These are phyloP conservation scores for Parnassius mnemosyne DNA, from an alignment of 2,888 invertebrate species.

Conservation along the genomic window DNA sequence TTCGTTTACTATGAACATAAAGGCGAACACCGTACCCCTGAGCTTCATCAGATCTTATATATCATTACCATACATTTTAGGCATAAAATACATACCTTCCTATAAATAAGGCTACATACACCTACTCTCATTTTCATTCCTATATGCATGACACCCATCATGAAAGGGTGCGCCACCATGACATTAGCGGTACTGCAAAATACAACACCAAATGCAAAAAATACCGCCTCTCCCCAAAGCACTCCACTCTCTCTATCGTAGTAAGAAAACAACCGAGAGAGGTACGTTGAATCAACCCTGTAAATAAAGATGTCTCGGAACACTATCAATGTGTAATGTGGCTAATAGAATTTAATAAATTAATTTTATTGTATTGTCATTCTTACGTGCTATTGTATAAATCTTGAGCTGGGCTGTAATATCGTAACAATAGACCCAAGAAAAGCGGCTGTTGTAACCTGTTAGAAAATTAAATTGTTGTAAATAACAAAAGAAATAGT, in stretches of 20 bases:
- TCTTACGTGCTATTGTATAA: conserved; percentile 53
- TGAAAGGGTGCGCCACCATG: conserved; percentile 85
- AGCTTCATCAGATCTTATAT: too few relatives aligned
- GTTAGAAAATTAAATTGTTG: conserved; percentile 28
- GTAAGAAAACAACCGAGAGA: conserved; percentile 82
- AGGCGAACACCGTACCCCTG: too few relatives aligned
- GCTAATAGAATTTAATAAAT: not conserved
- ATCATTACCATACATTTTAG: too few relatives aligned
- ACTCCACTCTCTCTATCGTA: conserved; percentile 76
- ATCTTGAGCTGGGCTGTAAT: conserved; percentile 71
- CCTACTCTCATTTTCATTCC: conserved; percentile 92
- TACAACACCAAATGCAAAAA: conserved; percentile 84
- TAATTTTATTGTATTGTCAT: conserved; percentile 10
- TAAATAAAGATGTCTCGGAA: conserved; percentile 23
- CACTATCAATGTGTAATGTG: not conserved
- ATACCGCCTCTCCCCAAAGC: conserved; percentile 82
- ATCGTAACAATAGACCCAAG: conserved; percentile 81
- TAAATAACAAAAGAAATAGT: too few relatives aligned
- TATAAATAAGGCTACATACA: conserved; percentile 90
- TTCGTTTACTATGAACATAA: too few relatives aligned
- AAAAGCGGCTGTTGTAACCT: conserved; percentile 84
- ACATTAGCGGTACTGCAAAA: conserved; percentile 82
- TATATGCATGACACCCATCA: conserved; percentile 86
- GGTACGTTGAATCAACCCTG: conserved; percentile 79
- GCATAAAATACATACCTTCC: conserved; percentile 82